Base-by-base conservation (phyloP, 2,888 invertebrate genomes). In the Drosophila flavopinicola region DNA sequence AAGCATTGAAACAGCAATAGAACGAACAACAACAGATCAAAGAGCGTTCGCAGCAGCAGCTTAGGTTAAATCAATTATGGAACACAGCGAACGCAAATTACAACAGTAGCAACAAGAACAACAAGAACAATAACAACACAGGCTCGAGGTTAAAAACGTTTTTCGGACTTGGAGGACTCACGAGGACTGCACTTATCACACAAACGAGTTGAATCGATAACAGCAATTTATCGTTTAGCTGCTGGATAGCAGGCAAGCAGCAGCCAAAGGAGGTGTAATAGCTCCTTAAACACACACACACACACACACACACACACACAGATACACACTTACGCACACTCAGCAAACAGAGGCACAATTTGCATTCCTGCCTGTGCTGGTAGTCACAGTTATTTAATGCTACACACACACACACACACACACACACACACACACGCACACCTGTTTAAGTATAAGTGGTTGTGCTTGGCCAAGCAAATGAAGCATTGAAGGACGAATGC, bases 331-430 rank as follows among this genome's bases (percentile, higher is more conserved):
- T 35, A 61, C 48, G 30, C 42, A 52, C 61, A 52, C 42, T 51
- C 51, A 38, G 48, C 25, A 49, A 67, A 64, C 38, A 45, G 48
- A 65, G 63, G 59, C 75, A 58, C 66, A 73, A 80, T 80, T 84
- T 84, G 82, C 78, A 84, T 84, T 78, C 66, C n/a, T n/a, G n/a
- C n/a, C n/a, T 66, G 54, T 56, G 51, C 41, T 65, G 71, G 65
- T 57, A 67, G 80, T 63, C 64, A 75, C 75, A 84, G 80, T 84
- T 80, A 84, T 78, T 78, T 78, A 82, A 82, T 66, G 65, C 66
- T 29, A 58, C 33, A 48, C 32, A 56, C 25, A 54, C 49, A 42
- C 38, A 32, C 33, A 37, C 29, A 58, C 27, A 9, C 56, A 51
- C 48, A 52, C 39, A 37, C 38, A 39, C 39, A 39, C 24, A 27